phyloP scores from a whole-genome alignment of 1,140 invertebrate genomes.

The Hylaeus volcanicus region DNA sequence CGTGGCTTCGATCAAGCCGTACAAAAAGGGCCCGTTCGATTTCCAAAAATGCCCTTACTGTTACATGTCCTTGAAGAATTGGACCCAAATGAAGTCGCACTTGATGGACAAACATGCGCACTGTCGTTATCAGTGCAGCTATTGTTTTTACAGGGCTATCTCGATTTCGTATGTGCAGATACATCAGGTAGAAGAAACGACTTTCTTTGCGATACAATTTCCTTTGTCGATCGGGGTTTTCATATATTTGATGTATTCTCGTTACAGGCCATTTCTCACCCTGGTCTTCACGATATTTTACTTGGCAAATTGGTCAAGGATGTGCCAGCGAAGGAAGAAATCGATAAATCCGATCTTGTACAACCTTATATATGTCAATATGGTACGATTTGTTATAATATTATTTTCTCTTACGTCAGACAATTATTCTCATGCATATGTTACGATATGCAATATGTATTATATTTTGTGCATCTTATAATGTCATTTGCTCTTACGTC shows the following conservation, averaged over 20 bases:
- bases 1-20: slow-evolving; percentile 25
- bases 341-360: slow-evolving; percentile 66
- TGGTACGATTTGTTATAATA: slow-evolving; percentile 51
- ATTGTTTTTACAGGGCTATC: slow-evolving; percentile 83
- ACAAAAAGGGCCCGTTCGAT: slow-evolving; percentile 48
- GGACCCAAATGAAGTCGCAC: slow-evolving; percentile 70
- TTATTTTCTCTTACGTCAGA: not conserved
- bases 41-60: slow-evolving; percentile 80
- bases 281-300: slow-evolving; percentile 45
- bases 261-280: slow-evolving; percentile 50
- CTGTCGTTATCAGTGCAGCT: slow-evolving; percentile 81
- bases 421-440: not conserved
- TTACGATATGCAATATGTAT: not conserved
- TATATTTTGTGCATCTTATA: too few relatives aligned
- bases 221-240: not conserved
- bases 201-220: not conserved
- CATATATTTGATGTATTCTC: not conserved
- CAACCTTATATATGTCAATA: slow-evolving; percentile 74
- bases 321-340: slow-evolving; percentile 50
- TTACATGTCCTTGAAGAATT: slow-evolving; percentile 57
- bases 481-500: too few relatives aligned
- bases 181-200: slow-evolving; percentile 77
- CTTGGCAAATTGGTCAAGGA: slow-evolving; percentile 39
- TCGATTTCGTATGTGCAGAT: slow-evolving; percentile 80
- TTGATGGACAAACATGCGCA: slow-evolving; percentile 79